Percentiles rank a stretch among this genome's conserved stretches.
Evolutionary conservation across 2,797 vertebrate species (phyloP).

Genomic region (Spinibarbus caldwelli): DNA sequence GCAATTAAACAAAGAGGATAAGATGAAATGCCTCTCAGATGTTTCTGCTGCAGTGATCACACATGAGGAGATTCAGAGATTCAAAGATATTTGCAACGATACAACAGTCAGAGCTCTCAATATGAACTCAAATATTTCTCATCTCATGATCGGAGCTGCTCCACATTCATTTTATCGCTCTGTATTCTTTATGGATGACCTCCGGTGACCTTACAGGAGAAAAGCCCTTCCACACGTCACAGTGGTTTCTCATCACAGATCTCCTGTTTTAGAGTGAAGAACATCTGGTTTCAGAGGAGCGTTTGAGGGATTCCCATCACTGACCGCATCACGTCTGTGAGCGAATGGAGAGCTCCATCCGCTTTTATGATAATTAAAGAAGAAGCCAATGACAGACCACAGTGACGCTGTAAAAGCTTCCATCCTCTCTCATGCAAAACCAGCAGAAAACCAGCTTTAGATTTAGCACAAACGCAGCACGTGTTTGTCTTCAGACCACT

Average conservation of each 20-base stretch:
- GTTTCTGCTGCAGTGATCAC: not conserved
- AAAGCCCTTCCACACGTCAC: not conserved
- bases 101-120: too few relatives aligned
- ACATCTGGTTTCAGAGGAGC: constrained; percentile 46
- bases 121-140: not conserved
- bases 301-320: not conserved
- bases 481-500: not conserved
- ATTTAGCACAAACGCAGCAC: not conserved
- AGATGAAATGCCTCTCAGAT: not conserved
- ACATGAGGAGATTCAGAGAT: not conserved
- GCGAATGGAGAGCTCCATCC: not conserved
- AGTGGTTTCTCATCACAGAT: not conserved
- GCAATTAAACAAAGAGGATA: not conserved
- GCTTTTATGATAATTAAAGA: constrained; percentile 39
- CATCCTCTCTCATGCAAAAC: constrained; percentile 20
- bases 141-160: not conserved
- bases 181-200: not conserved
- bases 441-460: constrained; percentile 24
- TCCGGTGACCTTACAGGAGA: not conserved
- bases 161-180: not conserved
- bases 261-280: not conserved
- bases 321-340: constrained; percentile 31
- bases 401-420: not conserved
- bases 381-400: not conserved
- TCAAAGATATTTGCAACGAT: not conserved